phyloP scores from a whole-genome alignment of 2,113 vertebrate species.

The Micronycteris hirsuta region DNA sequence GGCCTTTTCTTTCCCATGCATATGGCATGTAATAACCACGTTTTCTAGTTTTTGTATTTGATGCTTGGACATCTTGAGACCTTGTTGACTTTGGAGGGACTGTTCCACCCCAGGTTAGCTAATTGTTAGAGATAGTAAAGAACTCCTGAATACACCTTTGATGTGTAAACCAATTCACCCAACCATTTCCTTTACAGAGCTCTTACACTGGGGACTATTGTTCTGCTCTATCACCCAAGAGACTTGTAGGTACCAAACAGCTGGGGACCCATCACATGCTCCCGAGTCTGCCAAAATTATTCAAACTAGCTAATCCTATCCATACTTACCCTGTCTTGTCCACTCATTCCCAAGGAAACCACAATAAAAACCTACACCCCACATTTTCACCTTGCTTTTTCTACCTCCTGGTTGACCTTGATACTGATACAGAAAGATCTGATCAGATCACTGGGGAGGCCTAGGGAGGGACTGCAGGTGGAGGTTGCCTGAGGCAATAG shows the following conservation, averaged over 20 bases:
- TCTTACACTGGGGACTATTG: accelerated
- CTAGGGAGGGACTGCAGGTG: too few species aligned
- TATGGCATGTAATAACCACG: neutral
- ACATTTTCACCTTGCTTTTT: neutral
- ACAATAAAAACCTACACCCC: neutral
- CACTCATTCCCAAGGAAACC: neutral
- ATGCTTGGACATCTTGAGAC: neutral
- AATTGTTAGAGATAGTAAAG: neutral
- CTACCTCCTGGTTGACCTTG: neutral
- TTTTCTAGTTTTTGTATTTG: neutral
- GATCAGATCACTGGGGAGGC: too few species aligned
- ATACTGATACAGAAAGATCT: too few species aligned
- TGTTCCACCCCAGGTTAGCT: neutral
- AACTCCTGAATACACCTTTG: neutral
- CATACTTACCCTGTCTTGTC: accelerated
- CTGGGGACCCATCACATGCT: accelerated
- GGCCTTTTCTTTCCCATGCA: neutral
- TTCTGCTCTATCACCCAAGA: neutral
- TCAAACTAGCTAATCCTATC: neutral
- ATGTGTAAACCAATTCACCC: accelerated
- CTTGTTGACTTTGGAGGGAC: neutral
- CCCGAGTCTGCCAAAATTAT: neutral
- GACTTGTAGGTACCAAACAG: neutral
- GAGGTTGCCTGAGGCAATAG: too few species aligned
- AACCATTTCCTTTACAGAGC: neutral